These are phyloP conservation scores for Drosophila athabasca DNA, from an alignment of 1,140 invertebrate genomes.

Conservation along the genomic window DNA sequence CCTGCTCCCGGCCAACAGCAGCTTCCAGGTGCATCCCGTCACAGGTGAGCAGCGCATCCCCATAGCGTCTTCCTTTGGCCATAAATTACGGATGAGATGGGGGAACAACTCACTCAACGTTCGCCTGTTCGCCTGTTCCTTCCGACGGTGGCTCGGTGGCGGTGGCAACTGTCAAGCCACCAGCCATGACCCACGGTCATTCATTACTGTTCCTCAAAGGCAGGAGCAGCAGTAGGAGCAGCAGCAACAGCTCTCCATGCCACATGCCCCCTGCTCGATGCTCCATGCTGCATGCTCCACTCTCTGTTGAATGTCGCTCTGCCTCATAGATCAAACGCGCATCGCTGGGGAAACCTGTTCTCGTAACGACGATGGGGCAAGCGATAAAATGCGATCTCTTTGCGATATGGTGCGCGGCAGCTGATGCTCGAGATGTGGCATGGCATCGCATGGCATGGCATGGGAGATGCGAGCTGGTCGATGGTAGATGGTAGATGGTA, in stretches of 20 bases:
- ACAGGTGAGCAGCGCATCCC: slow-evolving; percentile 88
- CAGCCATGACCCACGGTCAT: slow-evolving; percentile 82
- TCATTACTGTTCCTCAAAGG: slow-evolving; percentile 73
- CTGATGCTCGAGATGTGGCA: slow-evolving; percentile 15
- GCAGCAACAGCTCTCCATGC: slow-evolving; percentile 7
- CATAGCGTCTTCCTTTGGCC: slow-evolving; percentile 63
- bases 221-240: slow-evolving; percentile 19
- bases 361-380: slow-evolving; percentile 25
- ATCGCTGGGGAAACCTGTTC: slow-evolving; percentile 60
- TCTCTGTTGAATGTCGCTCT: slow-evolving; percentile 39
- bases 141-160: slow-evolving; percentile 26
- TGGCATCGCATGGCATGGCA: too few relatives aligned
- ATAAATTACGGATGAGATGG: slow-evolving; percentile 74
- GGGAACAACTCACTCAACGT: slow-evolving; percentile 76
- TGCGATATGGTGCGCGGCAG: slow-evolving; percentile 23
- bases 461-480: neutral
- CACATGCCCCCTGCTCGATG: too few relatives aligned
- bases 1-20: slow-evolving; percentile 91
- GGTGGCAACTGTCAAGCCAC: slow-evolving; percentile 56
- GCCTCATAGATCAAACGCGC: slow-evolving; percentile 74
- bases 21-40: slow-evolving; percentile 92
- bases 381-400: slow-evolving; percentile 67
- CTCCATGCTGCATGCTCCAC: neutral
- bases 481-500: too few relatives aligned
- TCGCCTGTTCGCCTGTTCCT: slow-evolving; percentile 15